These are phyloP conservation scores for Drosophila trichaetosa DNA, from an alignment of 2,888 invertebrate species.

Conservation along the genomic window DNA sequence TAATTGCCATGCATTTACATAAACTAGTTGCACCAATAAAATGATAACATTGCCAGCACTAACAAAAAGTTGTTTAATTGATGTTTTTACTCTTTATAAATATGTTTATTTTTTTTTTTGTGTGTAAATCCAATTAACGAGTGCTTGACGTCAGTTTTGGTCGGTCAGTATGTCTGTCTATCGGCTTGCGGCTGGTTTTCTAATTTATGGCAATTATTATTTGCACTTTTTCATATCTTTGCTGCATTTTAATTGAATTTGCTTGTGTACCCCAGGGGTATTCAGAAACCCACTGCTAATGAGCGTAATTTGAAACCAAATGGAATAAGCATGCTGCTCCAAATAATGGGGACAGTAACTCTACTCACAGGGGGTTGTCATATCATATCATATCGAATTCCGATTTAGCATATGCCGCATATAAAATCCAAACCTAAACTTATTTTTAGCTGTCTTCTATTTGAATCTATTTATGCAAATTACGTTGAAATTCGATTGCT, in stretches of 20 bases:
- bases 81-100: slow-evolving; percentile 27
- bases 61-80: slow-evolving; percentile 65
- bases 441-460: slow-evolving; percentile 23
- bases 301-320: slow-evolving; percentile 36
- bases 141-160: slow-evolving; percentile 39
- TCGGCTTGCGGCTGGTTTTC: slow-evolving; percentile 41
- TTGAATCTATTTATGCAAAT: slow-evolving; percentile 70
- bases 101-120: slow-evolving; percentile 17
- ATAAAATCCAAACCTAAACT: slow-evolving; percentile 38
- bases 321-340: slow-evolving; percentile 29
- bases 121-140: slow-evolving; percentile 68
- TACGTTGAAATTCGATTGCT: slow-evolving; percentile 32
- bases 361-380: slow-evolving; percentile 22
- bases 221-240: slow-evolving; percentile 49
- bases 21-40: slow-evolving; percentile 49
- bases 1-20: slow-evolving; percentile 65
- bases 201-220: slow-evolving; percentile 74
- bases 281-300: slow-evolving; percentile 21
- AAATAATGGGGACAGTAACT: slow-evolving; percentile 29
- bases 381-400: slow-evolving; percentile 14
- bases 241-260: slow-evolving; percentile 67
- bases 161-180: slow-evolving; percentile 8
- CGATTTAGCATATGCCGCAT: slow-evolving; percentile 40
- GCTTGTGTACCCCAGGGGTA: slow-evolving; percentile 23
- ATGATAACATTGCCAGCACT: slow-evolving; percentile 25